Evolutionary conservation across 2,113 vertebrate genomes (phyloP).

Genomic region (Boleophthalmus pectinirostris): DNA sequence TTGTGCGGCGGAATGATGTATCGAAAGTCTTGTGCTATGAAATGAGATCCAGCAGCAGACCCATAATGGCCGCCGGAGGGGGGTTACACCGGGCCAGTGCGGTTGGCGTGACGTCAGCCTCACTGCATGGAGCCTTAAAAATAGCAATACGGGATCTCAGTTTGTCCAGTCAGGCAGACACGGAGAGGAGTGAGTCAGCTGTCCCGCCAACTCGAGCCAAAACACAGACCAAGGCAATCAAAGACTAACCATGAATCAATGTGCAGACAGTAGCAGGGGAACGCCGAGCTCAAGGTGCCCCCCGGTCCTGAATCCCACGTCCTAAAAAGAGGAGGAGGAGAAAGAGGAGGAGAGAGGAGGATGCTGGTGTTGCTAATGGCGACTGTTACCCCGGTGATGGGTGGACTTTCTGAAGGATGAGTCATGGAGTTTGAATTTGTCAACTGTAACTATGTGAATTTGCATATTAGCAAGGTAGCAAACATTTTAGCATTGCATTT

Average conservation of each 20-base stretch:
- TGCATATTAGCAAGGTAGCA: background rate
- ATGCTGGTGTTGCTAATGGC: constrained; percentile 69
- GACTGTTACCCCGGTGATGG: constrained; percentile 71
- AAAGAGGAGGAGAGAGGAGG: constrained; percentile 39
- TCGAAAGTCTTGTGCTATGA: constrained; percentile 10
- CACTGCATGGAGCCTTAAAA: constrained; percentile 54
- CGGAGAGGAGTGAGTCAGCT: constrained; percentile 69
- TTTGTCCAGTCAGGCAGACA: constrained; percentile 57
- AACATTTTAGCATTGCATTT: background rate
- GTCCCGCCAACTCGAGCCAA: constrained; percentile 48
- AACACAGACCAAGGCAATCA: constrained; percentile 44
- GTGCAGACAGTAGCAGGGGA: constrained; percentile 29
- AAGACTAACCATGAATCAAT: constrained; percentile 64
- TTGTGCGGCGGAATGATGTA: constrained; percentile 8
- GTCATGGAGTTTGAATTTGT: constrained; percentile 58
- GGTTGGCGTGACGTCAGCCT: constrained; percentile 44
- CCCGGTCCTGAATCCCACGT: constrained; percentile 47
- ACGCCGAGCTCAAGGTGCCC: constrained; percentile 53
- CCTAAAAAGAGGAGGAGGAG: constrained; percentile 5
- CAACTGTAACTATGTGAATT: background rate
- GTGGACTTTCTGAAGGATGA: constrained; percentile 53
- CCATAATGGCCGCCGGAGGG: constrained; percentile 34
- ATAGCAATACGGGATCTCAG: constrained; percentile 65
- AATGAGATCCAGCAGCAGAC: constrained; percentile 33
- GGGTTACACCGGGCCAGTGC: constrained; percentile 47